These are phyloP conservation scores for Ceratosolen fusciceps DNA, from an alignment of 1,140 invertebrate genomes.

Conservation along the genomic window DNA sequence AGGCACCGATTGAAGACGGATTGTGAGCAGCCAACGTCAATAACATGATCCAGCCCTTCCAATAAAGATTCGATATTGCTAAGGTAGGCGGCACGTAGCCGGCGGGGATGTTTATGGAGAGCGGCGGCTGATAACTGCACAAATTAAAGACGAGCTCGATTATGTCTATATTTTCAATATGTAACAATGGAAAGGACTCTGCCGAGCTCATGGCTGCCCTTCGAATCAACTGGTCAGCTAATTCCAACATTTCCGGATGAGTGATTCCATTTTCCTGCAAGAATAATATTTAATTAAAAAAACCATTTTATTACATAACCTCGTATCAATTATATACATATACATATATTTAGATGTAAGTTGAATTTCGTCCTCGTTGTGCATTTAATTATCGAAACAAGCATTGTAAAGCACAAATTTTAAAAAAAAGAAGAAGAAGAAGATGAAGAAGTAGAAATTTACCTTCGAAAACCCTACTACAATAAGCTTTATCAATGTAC, in stretches of 20 bases:
- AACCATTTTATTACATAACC: too few relatives aligned
- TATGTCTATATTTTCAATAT: conserved; percentile 87
- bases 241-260: conserved; percentile 86
- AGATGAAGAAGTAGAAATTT: conserved; percentile 11
- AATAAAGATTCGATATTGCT: conserved; percentile 92
- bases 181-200: conserved; percentile 77
- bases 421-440: too few relatives aligned
- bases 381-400: too few relatives aligned
- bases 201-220: conserved; percentile 83
- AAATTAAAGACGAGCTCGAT: conserved; percentile 92
- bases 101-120: conserved; percentile 88
- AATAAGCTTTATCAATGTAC: conserved; percentile 85
- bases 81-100: conserved; percentile 90
- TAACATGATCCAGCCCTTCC: conserved; percentile 94
- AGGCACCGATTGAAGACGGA: conserved; percentile 86
- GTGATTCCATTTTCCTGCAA: conserved; percentile 83
- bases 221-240: conserved; percentile 87
- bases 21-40: conserved; percentile 93
- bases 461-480: conserved; percentile 87
- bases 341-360: too few relatives aligned
- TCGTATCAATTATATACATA: not conserved
- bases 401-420: too few relatives aligned
- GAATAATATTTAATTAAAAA: conserved; percentile 46
- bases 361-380: too few relatives aligned
- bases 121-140: conserved; percentile 92